Base-by-base conservation (phyloP, 1,140 invertebrate genomes). In the Micrasema longulum region DNA sequence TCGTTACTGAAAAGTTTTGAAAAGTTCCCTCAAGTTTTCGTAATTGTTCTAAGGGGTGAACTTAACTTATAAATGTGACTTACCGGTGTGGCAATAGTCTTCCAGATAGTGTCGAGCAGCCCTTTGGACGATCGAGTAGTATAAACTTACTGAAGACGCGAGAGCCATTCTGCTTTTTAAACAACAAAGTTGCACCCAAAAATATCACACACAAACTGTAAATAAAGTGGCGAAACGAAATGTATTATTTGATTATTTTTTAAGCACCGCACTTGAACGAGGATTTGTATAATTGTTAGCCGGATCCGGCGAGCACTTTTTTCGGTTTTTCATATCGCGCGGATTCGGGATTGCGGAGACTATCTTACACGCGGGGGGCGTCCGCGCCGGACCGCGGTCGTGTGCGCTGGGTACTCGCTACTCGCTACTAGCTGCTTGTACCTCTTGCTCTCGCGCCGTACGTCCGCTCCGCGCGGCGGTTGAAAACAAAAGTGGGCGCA, bases 61-160 rank as follows among this genome's bases (percentile, higher is more conserved):
- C 14, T 4, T 11, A 14, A 4, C 5, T 5, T 38, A 12, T 38
- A 6, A 45, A 11, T 0, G 36, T 1, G 12, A 69, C 80, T 78
- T 77, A 85, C 84, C 84, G 78, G 84, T 85, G 69, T 85, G 84
- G 78, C 84, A 84, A 69, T 85, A 85, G 75, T 85, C 84, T 80
- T 85, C 84, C 55, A 85, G 69, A 63, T 85, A 85, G 76, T 86
- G 84, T 70, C 84, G 79, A 38, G 84, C 84, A 20, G 84, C 84
- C 60, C 83, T 80, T 78, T 86, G 84, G 77, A 86, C 84, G 69
- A 86, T 86, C 14, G 83, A 84, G 78, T 86, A 86, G 78, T 86
- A 86, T 52, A 86, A 77, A 78, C 84, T 86, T 74, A 86, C 84
- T 76, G 84, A 86, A 75, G 84, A 86, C 69, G 83, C 83, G 38